Evolutionary conservation across 2,797 vertebrate genomes (phyloP).

Genomic region (Semotilus atromaculatus): DNA sequence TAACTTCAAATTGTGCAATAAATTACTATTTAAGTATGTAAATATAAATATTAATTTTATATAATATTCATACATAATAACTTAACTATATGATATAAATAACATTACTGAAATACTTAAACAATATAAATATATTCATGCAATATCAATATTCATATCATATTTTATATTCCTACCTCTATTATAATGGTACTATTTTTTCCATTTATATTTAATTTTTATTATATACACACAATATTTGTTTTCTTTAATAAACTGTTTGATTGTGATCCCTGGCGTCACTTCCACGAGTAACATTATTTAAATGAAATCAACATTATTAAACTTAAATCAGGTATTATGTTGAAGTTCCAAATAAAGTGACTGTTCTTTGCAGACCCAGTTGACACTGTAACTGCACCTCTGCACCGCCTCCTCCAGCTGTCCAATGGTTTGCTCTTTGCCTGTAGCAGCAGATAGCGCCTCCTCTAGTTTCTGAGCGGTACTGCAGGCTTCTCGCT

Average conservation of each 20-base stretch:
- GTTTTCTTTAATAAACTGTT: background rate
- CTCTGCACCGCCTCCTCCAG: constrained; percentile 85
- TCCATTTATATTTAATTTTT: background rate
- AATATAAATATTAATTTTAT: background rate
- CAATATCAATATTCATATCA: background rate
- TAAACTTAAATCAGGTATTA: background rate
- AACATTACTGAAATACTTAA: background rate
- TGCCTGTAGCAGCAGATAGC: constrained; percentile 69
- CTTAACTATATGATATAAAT: background rate
- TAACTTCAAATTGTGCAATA: background rate
- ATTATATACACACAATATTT: background rate
- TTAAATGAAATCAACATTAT: background rate
- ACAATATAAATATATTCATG: background rate
- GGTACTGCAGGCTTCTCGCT: constrained; percentile 74
- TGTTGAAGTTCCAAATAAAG: background rate
- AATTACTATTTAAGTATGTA: background rate
- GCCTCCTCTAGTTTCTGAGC: constrained; percentile 82
- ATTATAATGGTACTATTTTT: background rate
- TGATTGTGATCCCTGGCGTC: background rate
- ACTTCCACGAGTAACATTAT: background rate
- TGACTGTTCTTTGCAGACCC: too few relatives aligned
- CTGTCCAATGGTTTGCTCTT: constrained; percentile 77
- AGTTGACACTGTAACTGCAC: constrained; percentile 63
- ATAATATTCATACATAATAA: background rate
- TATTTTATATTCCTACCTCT: background rate